A percentile compares a stretch with the other conserved stretches of the same genome.
phyloP scores from a whole-genome alignment of 2,113 vertebrate genomes.

The Patagioenas fasciata region DNA sequence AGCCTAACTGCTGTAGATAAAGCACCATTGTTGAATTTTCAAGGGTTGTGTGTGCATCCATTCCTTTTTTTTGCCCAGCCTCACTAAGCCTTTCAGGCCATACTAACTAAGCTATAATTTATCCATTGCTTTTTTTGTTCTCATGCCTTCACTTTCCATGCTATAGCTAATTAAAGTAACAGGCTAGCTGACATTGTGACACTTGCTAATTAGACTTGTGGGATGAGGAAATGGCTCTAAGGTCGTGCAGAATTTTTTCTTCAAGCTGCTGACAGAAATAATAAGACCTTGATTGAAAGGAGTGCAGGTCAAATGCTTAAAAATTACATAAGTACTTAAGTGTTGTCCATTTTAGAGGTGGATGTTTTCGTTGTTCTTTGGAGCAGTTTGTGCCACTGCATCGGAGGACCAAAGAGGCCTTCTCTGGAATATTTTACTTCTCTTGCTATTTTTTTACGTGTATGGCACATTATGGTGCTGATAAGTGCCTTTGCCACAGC shows the following conservation, averaged over 20 bases:
- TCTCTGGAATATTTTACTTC: not conserved
- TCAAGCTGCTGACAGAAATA: not conserved
- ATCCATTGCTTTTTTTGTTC: slow-evolving; percentile 39
- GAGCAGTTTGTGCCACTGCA: not conserved
- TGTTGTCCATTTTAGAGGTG: not conserved
- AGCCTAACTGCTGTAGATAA: slow-evolving; percentile 8
- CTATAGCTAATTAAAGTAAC: slow-evolving; percentile 13
- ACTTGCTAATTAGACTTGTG: slow-evolving; percentile 32
- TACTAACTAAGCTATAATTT: slow-evolving; percentile 30
- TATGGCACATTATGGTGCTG: not conserved
- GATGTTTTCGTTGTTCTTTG: not conserved
- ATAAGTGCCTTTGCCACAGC: not conserved
- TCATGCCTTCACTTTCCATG: not conserved
- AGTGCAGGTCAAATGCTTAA: not conserved
- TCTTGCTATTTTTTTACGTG: not conserved
- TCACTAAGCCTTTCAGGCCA: not conserved
- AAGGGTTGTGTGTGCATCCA: slow-evolving; percentile 3
- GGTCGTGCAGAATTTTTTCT: not conserved
- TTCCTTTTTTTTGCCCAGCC: not conserved
- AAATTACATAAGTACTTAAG: not conserved
- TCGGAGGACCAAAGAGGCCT: not conserved
- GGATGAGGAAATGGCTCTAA: slow-evolving; percentile 27
- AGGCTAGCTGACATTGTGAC: slow-evolving; percentile 3
- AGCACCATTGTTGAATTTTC: slow-evolving; percentile 25
- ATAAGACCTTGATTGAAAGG: not conserved